A percentile compares a stretch with the other conserved stretches of the same genome.
These are phyloP conservation scores for Eupeodes luniger DNA, from an alignment of 2,888 invertebrate species.

Conservation along the genomic window DNA sequence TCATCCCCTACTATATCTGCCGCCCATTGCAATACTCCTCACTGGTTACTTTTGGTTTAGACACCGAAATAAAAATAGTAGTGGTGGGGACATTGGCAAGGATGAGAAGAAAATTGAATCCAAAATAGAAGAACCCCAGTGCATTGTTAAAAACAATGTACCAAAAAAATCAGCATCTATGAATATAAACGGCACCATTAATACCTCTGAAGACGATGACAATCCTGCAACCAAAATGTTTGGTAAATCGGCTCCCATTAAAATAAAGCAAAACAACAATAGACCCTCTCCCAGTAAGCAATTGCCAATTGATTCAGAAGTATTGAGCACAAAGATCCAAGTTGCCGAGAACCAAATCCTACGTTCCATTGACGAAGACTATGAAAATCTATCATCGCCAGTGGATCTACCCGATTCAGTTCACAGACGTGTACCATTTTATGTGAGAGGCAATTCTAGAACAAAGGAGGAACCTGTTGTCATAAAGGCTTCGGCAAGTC, in stretches of 20 bases:
- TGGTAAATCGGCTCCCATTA: slow-evolving; percentile 88
- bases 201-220: slow-evolving; percentile 78
- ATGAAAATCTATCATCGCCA: slow-evolving; percentile 82
- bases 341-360: slow-evolving; percentile 81
- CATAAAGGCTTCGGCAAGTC: slow-evolving; percentile 82
- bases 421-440: slow-evolving; percentile 79
- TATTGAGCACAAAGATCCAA: slow-evolving; percentile 83
- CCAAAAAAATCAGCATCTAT: slow-evolving; percentile 78
- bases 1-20: slow-evolving; percentile 91
- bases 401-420: slow-evolving; percentile 83
- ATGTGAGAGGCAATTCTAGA: slow-evolving; percentile 79
- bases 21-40: slow-evolving; percentile 91
- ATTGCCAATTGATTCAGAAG: slow-evolving; percentile 89
- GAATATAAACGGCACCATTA: slow-evolving; percentile 79
- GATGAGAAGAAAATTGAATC: slow-evolving; percentile 73
- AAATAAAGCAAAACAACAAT: slow-evolving; percentile 86
- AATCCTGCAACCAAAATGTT: slow-evolving; percentile 82
- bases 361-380: slow-evolving; percentile 82
- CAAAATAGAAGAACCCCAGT: slow-evolving; percentile 64
- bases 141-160: slow-evolving; percentile 67
- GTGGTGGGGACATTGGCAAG: slow-evolving; percentile 80
- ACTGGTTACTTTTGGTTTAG: slow-evolving; percentile 92
- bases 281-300: slow-evolving; percentile 86
- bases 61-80: slow-evolving; percentile 87
- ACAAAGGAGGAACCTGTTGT: slow-evolving; percentile 82